Evolutionary conservation across 2,888 invertebrate species (phyloP), one percentile per base, ranked within the genome.

Genomic region (Plebejus argus): DNA sequence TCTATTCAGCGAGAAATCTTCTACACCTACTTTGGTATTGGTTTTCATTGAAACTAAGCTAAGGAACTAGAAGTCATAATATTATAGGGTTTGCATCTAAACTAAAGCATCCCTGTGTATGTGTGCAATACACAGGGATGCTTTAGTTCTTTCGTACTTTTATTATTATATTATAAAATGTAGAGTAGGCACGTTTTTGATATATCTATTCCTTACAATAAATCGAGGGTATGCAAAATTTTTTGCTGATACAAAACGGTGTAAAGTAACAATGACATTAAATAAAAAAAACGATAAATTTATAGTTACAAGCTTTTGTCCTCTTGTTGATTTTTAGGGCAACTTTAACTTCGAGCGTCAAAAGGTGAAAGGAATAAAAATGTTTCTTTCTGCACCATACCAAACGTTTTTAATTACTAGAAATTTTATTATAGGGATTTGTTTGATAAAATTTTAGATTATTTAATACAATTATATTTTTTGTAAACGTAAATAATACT

Each of bases 251-350:
- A 66, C 66, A 33, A 66, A 66, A 66, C 20, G 33, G 66, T 33
- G 66, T 28, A 23, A 66, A 66, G 66, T 66, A 66, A 66, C 66
- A 66, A 66, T 66, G 28, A 66, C 20, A 66, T 23, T 28, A 66
- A 33, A 66, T 66, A 58, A 23, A 28, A 66, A 66, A 66, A 15
- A 66, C 28, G 66, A 61, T 28, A 66, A 66, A 66, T 12, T 10
- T 66, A 10, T 66, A 28, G 28, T 28, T 28, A 5, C 66, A 66
- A 61, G 12, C 12, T 3, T 53, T 53, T 53, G 49, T 5, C 18
- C 49, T 53, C 4, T 53, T 61, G 23, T 61, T 61, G 10, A 61
- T 28, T 66, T 66, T 18, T 15, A 28, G 66, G 28, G 66, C 66
- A 28, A 28, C 28, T 28, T 66, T 15, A 12, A 12, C 5, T 15